Evolutionary conservation across 2,113 vertebrate genomes (phyloP), one percentile per base, ranked within the genome.

Genomic region (Solea solea): DNA sequence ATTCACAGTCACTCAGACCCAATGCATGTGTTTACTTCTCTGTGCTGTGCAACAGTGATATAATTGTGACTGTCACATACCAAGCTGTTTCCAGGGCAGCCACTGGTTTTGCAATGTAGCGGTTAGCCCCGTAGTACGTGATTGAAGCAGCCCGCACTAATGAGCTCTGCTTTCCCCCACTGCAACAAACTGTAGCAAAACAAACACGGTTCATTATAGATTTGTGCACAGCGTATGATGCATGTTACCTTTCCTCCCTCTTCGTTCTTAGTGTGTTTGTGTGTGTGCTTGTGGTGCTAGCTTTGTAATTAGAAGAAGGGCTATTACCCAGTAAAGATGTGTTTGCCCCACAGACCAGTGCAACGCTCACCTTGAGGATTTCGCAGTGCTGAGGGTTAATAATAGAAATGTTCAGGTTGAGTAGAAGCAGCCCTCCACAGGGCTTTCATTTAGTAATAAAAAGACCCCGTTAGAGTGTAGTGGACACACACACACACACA

Each of bases 401-500:
- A 93, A 94, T 94, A 87, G 85, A 91, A 92, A 83, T 69, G 91
- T 95, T 95, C 94, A 95, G 90, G 90, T 93, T 93, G 91, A 91
- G 93, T 94, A 94, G 85, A 60, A 70, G 78, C 90, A 64, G 85
- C 76, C 68, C 93, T 95, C 91, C 92, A 88, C 90, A 91, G 92
- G 92, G 88, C 61, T 84, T 21, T 83, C 82, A 46, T 82, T 83
- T 90, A 90, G 92, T 93, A 88, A 89, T 87, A 80, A 88, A 83
- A 91, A 64, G 57, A 61, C 58, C 49, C 76, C 16, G 34, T 63
- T 67, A 78, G 55, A 79, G 54, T 74, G 61, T 60, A 55, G 63
- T 72, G 62, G 72, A 78, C 74, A 80, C 4, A 15, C 60, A 63
- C 53, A 42, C 60, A 28, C 48, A 61, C 64, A 83, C 78, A 46